Conservation (phyloP, 1,140 invertebrate genomes). For the Hycleus cichorii region DNA sequence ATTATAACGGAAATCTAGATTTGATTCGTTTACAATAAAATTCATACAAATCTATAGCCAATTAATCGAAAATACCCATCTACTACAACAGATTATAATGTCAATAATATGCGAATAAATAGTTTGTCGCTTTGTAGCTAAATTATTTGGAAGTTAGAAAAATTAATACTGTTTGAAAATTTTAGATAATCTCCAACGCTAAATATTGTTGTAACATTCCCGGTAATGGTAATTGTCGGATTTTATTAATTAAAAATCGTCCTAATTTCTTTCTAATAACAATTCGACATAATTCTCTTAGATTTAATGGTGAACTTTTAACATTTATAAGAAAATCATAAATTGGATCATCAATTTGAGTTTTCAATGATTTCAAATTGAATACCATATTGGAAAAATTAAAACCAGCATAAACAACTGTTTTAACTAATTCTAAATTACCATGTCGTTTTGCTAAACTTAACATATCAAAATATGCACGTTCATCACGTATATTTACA, state of each 20-base stretch:
- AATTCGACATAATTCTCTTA: conserved; percentile 44
- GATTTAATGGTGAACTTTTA: conserved; percentile 41
- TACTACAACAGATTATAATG: no score
- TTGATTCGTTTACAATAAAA: no score
- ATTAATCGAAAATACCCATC: no score
- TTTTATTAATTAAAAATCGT: conserved; percentile 30
- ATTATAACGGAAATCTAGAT: no score
- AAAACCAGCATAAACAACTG: conserved; percentile 37
- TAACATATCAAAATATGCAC: conserved; percentile 39
- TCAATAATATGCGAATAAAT: no score
- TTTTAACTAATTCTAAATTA: conserved; percentile 35
- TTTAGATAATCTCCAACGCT: conserved; percentile 30
- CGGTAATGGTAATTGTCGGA: conserved; percentile 39
- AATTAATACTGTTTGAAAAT: neutral
- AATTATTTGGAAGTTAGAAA: no score
- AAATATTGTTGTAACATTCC: conserved; percentile 32
- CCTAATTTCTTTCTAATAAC: conserved; percentile 36
- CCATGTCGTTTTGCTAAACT: conserved; percentile 40
- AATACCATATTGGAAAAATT: conserved; percentile 31
- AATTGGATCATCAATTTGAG: conserved; percentile 25
- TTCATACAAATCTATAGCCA: no score
- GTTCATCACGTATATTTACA: conserved; percentile 34
- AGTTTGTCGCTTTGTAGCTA: no score
- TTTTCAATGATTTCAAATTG: conserved; percentile 31
- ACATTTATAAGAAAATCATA: conserved; percentile 34